Percentiles rank a stretch among this genome's conserved stretches.
These are phyloP conservation scores for Ptychodera flava DNA, from an alignment of 35 echinoderm and acorn worm species.

Conservation along the genomic window DNA sequence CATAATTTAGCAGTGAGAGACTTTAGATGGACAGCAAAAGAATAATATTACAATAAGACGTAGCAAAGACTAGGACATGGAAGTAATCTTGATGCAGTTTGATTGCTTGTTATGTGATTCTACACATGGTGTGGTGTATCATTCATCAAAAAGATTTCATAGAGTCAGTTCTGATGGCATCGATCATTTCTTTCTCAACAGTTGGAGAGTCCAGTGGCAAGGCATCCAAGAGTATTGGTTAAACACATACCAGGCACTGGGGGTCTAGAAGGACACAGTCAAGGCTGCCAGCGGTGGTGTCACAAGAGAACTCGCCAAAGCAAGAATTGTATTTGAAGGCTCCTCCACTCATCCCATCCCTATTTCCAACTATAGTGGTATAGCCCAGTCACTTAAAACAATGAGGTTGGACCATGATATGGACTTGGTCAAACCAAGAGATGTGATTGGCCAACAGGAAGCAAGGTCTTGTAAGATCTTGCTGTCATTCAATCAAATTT, in stretches of 20 bases:
- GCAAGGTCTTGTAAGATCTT: background rate
- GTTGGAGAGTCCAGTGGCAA: constrained; percentile 93
- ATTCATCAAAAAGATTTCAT: too few species aligned
- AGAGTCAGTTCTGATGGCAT: too few species aligned
- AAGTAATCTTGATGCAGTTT: too few species aligned
- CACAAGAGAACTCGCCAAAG: constrained; percentile 78
- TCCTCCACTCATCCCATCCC: background rate
- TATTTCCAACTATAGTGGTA: background rate
- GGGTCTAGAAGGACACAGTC: constrained; percentile 67
- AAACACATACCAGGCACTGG: constrained; percentile 79
- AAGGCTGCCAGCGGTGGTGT: constrained; percentile 56
- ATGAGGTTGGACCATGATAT: background rate
- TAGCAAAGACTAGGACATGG: too few species aligned
- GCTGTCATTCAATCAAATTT: background rate
- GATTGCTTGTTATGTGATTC: too few species aligned
- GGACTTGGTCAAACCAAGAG: background rate
- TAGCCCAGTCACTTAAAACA: background rate
- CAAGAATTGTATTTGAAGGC: constrained; percentile 56
- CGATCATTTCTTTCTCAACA: too few species aligned
- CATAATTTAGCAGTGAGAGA: too few species aligned
- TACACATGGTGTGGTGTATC: too few species aligned
- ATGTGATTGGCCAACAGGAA: background rate
- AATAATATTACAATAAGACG: too few species aligned
- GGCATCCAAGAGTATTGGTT: constrained; percentile 85
- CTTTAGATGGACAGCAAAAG: too few species aligned